Evolutionary conservation across 2,888 invertebrate genomes (phyloP), one percentile per base, ranked within the genome.

Genomic region (Drosophila macrospina): DNA sequence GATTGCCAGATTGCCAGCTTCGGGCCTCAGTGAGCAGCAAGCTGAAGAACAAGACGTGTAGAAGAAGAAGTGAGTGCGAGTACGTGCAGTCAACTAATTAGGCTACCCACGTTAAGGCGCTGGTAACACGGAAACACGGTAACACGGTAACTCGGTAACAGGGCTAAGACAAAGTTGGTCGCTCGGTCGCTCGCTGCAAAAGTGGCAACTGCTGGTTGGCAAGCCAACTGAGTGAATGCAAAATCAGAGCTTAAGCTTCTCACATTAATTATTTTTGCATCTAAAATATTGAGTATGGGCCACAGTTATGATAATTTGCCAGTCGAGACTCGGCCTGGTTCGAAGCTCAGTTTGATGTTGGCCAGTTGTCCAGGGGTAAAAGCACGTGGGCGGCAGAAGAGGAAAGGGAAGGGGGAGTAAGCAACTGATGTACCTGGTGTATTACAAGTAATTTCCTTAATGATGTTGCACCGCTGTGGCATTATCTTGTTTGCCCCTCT

Each of bases 391-490:
- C 20, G 20, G 20, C 1, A 28, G 52, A 24, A 20, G 4, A 11
- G 26, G 32, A 30, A 30, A 34, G 8, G 10, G 15, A 16, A 16
- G 55, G 11, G 34, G 16, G 26, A 47, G 61, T 67, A 80, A 80
- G 87, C 78, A 81, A 76, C 82, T 82, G 77, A 76, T 85, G 79
- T 66, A 60, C 61, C 69, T 67, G 69, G 57, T 81, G 82, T 73
- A 88, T 74, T 88, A 88, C 88, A 83, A 88, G 85, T 86, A 86
- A 86, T 86, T 86, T 86, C 74, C 85, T 86, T 88, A 86, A 86
- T 86, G 85, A 88, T 86, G 85, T 88, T 84, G 83, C 84, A 65
- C 83, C 81, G 81, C 79, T 69, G 73, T 77, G 73, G 79, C 81
- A 85, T 85, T 85, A 85, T 88, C 85, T 88, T 88, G 85, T 86